Percentiles rank a stretch among this genome's conserved stretches.
These are phyloP conservation scores for Zaprionus lineosus DNA, from an alignment of 2,888 invertebrate genomes.

Conservation along the genomic window DNA sequence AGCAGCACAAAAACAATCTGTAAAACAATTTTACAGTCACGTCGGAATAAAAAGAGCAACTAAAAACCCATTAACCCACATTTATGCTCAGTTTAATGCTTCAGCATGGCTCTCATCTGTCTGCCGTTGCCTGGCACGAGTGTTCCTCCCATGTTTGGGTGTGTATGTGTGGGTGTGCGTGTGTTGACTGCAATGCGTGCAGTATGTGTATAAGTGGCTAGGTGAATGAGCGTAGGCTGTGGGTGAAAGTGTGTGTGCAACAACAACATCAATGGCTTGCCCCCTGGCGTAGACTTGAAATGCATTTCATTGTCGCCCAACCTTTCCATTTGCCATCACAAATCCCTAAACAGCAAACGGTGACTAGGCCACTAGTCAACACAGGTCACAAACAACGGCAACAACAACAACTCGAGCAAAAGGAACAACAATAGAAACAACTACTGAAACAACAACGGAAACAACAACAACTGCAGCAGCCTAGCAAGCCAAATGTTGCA, in stretches of 20 bases:
- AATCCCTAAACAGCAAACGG: conserved; percentile 52
- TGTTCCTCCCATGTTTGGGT: neutral
- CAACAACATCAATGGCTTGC: conserved; percentile 39
- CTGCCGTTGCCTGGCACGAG: conserved; percentile 19
- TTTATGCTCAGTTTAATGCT: conserved; percentile 66
- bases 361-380: conserved; percentile 59
- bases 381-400: conserved; percentile 42
- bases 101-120: conserved; percentile 46
- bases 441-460: conserved; percentile 29
- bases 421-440: conserved; percentile 19
- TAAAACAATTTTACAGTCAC: conserved; percentile 41
- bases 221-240: too few species aligned
- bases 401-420: conserved; percentile 33
- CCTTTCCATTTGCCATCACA: conserved; percentile 56
- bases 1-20: conserved; percentile 16
- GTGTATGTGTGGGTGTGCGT: conserved; percentile 6
- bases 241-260: conserved; percentile 13
- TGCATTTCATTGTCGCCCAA: conserved; percentile 65
- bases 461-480: conserved; percentile 14
- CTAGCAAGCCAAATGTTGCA: conserved; percentile 57
- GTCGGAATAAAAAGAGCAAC: conserved; percentile 65
- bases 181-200: neutral
- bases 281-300: conserved; percentile 58
- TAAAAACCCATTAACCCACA: conserved; percentile 79
- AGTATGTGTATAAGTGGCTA: neutral